Conservation (phyloP, 2,113 vertebrate genomes). For the Tachycineta bicolor region DNA sequence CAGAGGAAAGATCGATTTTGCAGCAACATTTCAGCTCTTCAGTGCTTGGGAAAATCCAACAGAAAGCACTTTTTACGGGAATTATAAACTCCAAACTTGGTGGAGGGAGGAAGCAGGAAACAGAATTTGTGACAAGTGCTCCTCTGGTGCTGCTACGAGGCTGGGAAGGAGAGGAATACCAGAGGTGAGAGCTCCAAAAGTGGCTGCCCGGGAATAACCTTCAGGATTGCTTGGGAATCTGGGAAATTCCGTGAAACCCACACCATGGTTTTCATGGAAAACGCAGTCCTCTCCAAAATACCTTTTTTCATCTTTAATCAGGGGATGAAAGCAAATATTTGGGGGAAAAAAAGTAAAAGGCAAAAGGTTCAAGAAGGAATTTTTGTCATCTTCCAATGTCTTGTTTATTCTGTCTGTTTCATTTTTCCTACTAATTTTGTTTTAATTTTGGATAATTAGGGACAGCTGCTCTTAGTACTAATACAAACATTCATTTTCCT, state of each 20-base stretch:
- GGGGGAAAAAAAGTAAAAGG: neutral
- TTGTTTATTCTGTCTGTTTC: neutral
- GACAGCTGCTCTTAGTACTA: neutral
- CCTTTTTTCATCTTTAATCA: neutral
- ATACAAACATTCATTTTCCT: neutral
- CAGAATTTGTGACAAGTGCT: neutral
- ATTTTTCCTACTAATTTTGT: neutral
- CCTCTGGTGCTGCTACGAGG: neutral
- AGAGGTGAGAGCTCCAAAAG: neutral
- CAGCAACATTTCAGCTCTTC: neutral
- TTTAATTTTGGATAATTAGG: neutral
- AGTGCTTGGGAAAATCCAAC: constrained; percentile 19
- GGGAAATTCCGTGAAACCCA: neutral
- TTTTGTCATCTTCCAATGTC: neutral
- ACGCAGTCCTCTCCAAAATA: accelerated
- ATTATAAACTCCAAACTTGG: constrained; percentile 5
- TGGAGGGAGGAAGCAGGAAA: neutral
- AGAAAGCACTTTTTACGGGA: constrained; percentile 31
- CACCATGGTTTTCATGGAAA: neutral
- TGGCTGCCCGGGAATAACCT: neutral
- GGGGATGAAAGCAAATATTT: neutral
- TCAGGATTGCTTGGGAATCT: neutral
- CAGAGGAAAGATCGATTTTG: neutral
- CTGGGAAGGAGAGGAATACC: neutral
- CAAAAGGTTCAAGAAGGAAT: neutral